Evolutionary conservation across 2,888 invertebrate species (phyloP).

Genomic region (Rhaphigaster nebulosa): DNA sequence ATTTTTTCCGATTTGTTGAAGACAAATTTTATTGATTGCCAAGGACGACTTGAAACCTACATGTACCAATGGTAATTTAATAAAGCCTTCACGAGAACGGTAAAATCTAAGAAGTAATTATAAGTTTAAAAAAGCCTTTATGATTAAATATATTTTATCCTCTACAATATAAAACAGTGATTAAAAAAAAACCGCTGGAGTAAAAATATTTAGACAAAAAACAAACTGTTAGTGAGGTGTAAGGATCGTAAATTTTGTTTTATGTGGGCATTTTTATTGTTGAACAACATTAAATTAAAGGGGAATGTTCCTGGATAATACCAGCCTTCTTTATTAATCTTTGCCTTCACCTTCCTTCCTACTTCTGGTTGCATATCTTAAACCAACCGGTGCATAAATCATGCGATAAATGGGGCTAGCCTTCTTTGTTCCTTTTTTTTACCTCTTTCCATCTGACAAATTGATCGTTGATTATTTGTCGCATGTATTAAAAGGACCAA

Average conservation of each 20-base stretch:
- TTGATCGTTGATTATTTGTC: slow-evolving; percentile 41
- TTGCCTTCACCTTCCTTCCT: background rate
- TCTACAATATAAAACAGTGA: background rate
- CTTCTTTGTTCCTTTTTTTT: background rate
- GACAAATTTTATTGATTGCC: no score
- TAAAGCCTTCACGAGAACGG: no score
- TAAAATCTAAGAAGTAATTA: no score
- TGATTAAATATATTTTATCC: background rate
- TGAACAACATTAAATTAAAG: background rate
- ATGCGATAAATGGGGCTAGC: background rate
- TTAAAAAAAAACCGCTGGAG: background rate
- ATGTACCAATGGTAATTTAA: no score
- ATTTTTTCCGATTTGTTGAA: no score
- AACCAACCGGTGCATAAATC: slow-evolving; percentile 18
- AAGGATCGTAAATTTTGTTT: slow-evolving; percentile 6
- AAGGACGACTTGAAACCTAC: no score
- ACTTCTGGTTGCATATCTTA: slow-evolving; percentile 32
- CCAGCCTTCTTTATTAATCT: background rate
- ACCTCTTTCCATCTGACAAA: slow-evolving; percentile 10
- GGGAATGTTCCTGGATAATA: background rate
- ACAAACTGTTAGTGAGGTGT: background rate
- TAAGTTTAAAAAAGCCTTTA: no score
- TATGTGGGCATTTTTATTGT: background rate
- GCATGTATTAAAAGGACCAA: slow-evolving; percentile 20
- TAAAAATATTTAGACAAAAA: background rate